Evolutionary conservation across 2,797 vertebrate species (phyloP).

Genomic region (Amblyraja radiata): DNA sequence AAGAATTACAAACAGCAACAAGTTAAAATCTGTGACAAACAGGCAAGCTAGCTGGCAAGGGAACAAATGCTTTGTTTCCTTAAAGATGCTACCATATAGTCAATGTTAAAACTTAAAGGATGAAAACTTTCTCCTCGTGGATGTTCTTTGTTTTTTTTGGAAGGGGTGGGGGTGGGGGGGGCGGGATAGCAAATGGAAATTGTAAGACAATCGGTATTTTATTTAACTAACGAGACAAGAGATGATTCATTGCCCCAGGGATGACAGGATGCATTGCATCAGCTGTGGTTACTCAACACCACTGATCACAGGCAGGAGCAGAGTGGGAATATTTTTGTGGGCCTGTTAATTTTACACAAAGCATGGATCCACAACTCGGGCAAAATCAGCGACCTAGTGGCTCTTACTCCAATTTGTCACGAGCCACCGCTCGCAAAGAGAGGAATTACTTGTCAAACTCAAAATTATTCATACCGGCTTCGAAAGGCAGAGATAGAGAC

Average conservation of each 20-base stretch:
- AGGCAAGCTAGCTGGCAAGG: too few relatives aligned
- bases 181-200: not conserved
- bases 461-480: not conserved
- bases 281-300: not conserved
- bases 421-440: too few relatives aligned
- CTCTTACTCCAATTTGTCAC: not conserved
- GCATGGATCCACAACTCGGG: not conserved
- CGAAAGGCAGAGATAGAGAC: not conserved
- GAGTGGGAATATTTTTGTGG: not conserved
- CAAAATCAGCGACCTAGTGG: not conserved
- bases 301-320: not conserved
- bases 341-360: not conserved
- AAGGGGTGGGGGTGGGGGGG: too few relatives aligned
- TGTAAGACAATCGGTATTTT: not conserved
- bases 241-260: not conserved
- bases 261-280: not conserved
- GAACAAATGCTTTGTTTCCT: not conserved
- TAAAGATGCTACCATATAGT: not conserved
- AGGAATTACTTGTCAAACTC: not conserved
- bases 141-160: too few relatives aligned
- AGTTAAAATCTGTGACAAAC: not conserved
- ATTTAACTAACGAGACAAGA: not conserved
- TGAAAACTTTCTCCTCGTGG: not conserved
- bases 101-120: not conserved
- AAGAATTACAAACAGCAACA: too few relatives aligned